Base-by-base conservation (phyloP, 2,888 invertebrate species). In the Sericinus montela region DNA sequence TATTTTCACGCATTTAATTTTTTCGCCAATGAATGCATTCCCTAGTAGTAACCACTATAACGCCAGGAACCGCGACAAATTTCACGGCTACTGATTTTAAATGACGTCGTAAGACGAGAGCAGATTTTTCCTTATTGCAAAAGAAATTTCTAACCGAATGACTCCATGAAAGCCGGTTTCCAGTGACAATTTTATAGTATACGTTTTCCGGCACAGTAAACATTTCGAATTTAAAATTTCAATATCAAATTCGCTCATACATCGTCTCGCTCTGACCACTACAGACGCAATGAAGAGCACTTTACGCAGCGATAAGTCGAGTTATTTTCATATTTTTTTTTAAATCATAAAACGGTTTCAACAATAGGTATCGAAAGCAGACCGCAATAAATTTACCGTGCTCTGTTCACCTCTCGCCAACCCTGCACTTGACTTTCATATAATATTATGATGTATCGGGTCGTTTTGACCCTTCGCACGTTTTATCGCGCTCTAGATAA, bases 391-490 rank as follows among this genome's bases (percentile, higher is more conserved):
- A 87, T 87, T 77, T 67, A 52, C 58, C 62, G 67, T 67, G 74
- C 72, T 75, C 74, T 72, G 75, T 75, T 82, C 85, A 80, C 82
- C 83, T 83, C 78, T 74, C 80, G 77, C 80, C 79, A 79, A 74
- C 78, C 74, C 83, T 80, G 80, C 80, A 77, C 82, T 86, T 84
- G 88, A 86, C 86, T 87, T 87, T 88, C 80, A 87, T 86, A 83
- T 88, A 86, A 87, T 85, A 86, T 86, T 83, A 85, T 86, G 87
- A 88, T 88, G 78, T 87, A 87, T 86, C 70, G 82, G 77, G 70
- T 72, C 79, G 73, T 76, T 80, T 72, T 86, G 87, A 86, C 86
- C 86, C 86, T 81, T 82, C 84, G 76, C 79, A 80, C 79, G 72
- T 80, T 84, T 84, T 87, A 84, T 84, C 74, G 79, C 72, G 65